These are phyloP conservation scores for Ooceraea biroi DNA, from an alignment of 1,140 invertebrate species.

Conservation along the genomic window DNA sequence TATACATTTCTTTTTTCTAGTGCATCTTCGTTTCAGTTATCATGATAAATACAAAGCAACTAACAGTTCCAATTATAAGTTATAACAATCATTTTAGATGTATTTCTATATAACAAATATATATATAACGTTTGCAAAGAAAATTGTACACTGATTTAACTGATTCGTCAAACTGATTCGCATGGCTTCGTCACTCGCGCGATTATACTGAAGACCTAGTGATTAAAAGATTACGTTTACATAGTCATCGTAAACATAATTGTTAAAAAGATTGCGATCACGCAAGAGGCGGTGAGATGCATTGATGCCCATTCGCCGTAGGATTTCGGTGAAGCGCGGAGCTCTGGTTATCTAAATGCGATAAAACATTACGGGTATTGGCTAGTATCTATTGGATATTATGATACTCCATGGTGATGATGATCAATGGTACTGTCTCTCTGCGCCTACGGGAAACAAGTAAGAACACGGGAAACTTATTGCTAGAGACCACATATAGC, in stretches of 20 bases:
- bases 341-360: constrained; percentile 30
- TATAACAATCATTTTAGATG: not conserved
- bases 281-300: constrained; percentile 22
- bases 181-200: constrained; percentile 26
- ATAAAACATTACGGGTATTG: constrained; percentile 45
- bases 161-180: not conserved
- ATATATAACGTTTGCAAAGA: not conserved
- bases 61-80: not conserved
- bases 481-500: constrained; percentile 68
- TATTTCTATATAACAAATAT: not conserved
- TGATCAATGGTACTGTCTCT: constrained; percentile 59
- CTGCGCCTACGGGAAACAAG: constrained; percentile 69
- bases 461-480: constrained; percentile 64
- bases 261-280: constrained; percentile 4
- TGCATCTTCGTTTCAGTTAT: too few species aligned
- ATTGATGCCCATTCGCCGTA: constrained; percentile 53
- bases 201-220: constrained; percentile 7
- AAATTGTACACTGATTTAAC: not conserved
- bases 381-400: constrained; percentile 43
- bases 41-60: not conserved
- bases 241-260: constrained; percentile 11
- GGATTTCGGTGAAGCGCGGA: constrained; percentile 56
- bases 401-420: constrained; percentile 52
- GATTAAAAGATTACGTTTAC: constrained; percentile 5
- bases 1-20: not conserved